Evolutionary conservation across 2,113 vertebrate genomes (phyloP).

Genomic region (Sinocyclocheilus rhinocerous): DNA sequence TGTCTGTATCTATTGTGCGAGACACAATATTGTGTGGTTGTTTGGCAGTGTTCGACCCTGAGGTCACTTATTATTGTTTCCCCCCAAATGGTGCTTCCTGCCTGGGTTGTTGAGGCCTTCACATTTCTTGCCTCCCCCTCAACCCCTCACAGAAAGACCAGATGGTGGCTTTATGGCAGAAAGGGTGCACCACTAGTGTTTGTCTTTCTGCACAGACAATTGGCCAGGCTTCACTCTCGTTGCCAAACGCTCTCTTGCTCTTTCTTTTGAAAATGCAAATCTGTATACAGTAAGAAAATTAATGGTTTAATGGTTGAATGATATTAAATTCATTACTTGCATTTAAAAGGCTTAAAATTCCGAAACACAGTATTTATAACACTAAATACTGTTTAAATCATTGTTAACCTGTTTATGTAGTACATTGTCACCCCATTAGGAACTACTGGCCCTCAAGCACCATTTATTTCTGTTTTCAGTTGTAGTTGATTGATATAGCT

Average conservation of each 20-base stretch:
- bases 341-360: not conserved
- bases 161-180: constrained; percentile 57
- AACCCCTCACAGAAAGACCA: constrained; percentile 42
- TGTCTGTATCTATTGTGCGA: constrained; percentile 12
- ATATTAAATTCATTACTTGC: not conserved
- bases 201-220: constrained; percentile 47
- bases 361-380: not conserved
- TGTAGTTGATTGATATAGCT: not conserved
- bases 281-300: not conserved
- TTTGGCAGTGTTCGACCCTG: constrained; percentile 46
- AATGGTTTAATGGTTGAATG: not conserved
- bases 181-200: constrained; percentile 46
- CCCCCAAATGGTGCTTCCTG: constrained; percentile 44
- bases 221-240: constrained; percentile 42
- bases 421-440: not conserved
- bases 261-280: not conserved
- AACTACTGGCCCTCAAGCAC: not conserved
- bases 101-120: constrained; percentile 24
- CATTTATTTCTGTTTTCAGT: not conserved
- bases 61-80: constrained; percentile 40
- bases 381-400: not conserved
- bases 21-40: not conserved
- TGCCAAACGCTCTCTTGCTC: constrained; percentile 33
- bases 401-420: too few relatives aligned
- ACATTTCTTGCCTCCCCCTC: constrained; percentile 38